phyloP scores from a whole-genome alignment of 1,140 invertebrate species.

The Eriosoma lanigerum region DNA sequence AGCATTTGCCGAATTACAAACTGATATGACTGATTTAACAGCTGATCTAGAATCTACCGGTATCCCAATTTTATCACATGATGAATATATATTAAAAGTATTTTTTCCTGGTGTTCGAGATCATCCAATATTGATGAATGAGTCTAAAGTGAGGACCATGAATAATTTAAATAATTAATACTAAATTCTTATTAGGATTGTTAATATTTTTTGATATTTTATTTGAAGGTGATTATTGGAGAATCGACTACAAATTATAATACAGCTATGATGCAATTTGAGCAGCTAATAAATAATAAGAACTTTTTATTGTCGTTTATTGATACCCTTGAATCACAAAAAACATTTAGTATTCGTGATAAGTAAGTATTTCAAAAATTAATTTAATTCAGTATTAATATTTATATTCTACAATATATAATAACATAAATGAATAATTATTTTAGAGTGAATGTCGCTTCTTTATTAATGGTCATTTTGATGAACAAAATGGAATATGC shows the following conservation, averaged over 20 bases:
- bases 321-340: conserved; percentile 87
- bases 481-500: conserved; percentile 97
- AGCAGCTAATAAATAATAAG: conserved; percentile 90
- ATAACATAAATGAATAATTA: conserved; percentile 53
- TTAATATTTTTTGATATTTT: not conserved
- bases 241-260: conserved; percentile 84
- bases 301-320: conserved; percentile 91
- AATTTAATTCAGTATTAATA: conserved; percentile 1
- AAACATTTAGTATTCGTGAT: conserved; percentile 88
- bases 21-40: conserved; percentile 97
- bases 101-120: conserved; percentile 94
- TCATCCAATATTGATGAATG: conserved; percentile 87
- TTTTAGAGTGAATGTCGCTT: conserved; percentile 84
- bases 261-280: conserved; percentile 91
- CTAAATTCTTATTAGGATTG: not conserved
- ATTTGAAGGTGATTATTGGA: conserved; percentile 67
- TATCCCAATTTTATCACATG: conserved; percentile 93
- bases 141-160: conserved; percentile 67
- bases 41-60: conserved; percentile 93
- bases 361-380: conserved; percentile 63
- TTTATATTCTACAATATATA: not conserved
- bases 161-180: not conserved
- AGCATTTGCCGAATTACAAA: conserved; percentile 98
- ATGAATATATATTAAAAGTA: conserved; percentile 97
- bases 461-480: conserved; percentile 86